Evolutionary conservation across 2,113 vertebrate genomes (phyloP).

Genomic region (Zapornia atra): DNA sequence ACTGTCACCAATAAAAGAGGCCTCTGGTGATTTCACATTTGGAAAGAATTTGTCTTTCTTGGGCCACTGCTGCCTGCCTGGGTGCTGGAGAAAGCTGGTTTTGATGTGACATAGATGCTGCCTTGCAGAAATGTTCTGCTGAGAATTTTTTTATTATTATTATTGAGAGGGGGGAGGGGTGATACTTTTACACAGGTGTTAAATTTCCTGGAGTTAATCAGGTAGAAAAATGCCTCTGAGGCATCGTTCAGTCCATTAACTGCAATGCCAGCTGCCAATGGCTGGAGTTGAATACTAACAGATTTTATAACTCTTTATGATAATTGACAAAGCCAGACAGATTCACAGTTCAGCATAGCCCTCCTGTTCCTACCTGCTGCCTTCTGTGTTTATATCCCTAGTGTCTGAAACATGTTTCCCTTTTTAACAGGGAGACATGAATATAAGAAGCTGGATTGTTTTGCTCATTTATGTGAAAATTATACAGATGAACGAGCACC

Average conservation of each 20-base stretch:
- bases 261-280: constrained; percentile 32
- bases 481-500: neutral
- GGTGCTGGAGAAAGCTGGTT: neutral
- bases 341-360: neutral
- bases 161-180: neutral
- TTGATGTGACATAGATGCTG: neutral
- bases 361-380: constrained; percentile 47
- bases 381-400: constrained; percentile 15
- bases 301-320: constrained; percentile 42
- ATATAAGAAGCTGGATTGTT: neutral
- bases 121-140: constrained; percentile 50
- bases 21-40: constrained; percentile 38
- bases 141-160: constrained; percentile 28
- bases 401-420: neutral
- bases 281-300: constrained; percentile 49
- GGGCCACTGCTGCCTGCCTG: neutral
- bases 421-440: neutral
- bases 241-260: constrained; percentile 52
- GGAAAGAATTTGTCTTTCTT: neutral
- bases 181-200: constrained; percentile 39
- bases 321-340: constrained; percentile 22
- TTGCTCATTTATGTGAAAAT: constrained; percentile 40
- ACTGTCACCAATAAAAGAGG: neutral
- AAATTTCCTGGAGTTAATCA: constrained; percentile 63
- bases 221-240: constrained; percentile 58